These are phyloP conservation scores for Sciaenops ocellatus DNA, from an alignment of 2,797 vertebrate genomes.

Conservation along the genomic window DNA sequence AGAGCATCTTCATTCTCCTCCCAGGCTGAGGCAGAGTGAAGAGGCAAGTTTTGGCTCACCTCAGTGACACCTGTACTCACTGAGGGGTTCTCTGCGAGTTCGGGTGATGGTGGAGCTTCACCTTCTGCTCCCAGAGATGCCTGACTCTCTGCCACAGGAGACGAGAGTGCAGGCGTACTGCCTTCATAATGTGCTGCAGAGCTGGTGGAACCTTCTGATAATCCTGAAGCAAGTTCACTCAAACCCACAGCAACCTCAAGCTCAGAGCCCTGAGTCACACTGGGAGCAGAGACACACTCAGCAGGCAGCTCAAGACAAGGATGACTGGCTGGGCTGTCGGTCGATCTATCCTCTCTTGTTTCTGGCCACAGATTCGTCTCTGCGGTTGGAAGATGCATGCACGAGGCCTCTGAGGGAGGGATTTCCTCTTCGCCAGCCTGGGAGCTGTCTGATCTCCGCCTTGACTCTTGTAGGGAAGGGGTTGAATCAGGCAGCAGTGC, in stretches of 20 bases:
- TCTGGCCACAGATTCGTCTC: conserved; percentile 38
- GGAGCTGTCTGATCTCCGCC: conserved; percentile 46
- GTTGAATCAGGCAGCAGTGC: conserved; percentile 17
- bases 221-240: conserved; percentile 39
- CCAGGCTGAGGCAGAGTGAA: conserved; percentile 26
- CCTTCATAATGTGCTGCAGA: conserved; percentile 34
- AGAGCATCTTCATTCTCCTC: conserved; percentile 42
- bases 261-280: conserved; percentile 37
- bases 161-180: neutral
- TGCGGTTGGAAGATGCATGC: conserved; percentile 28
- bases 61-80: conserved; percentile 38
- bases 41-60: conserved; percentile 22
- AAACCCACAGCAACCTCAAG: conserved; percentile 32
- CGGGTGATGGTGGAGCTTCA: conserved; percentile 44
- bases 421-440: conserved; percentile 54
- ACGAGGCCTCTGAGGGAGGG: conserved; percentile 40
- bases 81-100: conserved; percentile 51
- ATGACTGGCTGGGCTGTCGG: conserved; percentile 26
- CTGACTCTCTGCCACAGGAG: conserved; percentile 41
- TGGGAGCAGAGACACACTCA: conserved; percentile 34
- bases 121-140: conserved; percentile 40
- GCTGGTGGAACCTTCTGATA: conserved; percentile 44
- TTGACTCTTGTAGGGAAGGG: conserved; percentile 42
- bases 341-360: conserved; percentile 44
- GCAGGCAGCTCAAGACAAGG: conserved; percentile 29